Percentiles rank a stretch among this genome's conserved stretches.
These are phyloP conservation scores for Smittia sp. DNA, from an alignment of 2,888 invertebrate species.

Conservation along the genomic window DNA sequence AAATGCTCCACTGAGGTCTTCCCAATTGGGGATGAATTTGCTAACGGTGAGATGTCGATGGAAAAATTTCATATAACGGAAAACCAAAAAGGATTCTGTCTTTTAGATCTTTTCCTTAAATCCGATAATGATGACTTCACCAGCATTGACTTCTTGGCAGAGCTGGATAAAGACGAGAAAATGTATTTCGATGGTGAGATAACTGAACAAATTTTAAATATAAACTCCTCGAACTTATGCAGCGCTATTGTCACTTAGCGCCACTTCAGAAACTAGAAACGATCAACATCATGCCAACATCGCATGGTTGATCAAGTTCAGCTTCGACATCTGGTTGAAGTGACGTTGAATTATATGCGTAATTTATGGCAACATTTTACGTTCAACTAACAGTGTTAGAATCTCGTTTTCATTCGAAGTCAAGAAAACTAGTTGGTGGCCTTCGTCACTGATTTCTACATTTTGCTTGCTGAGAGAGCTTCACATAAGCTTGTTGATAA, in stretches of 20 bases:
- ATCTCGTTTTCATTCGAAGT: background rate
- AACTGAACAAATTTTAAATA: background rate
- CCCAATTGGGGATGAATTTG: slow-evolving; percentile 44
- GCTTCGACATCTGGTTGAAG: too few relatives aligned
- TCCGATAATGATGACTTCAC: slow-evolving; percentile 4
- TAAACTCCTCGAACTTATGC: background rate
- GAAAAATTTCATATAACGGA: background rate
- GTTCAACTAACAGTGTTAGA: too few relatives aligned
- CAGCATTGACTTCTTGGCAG: slow-evolving; percentile 29
- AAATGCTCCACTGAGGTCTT: slow-evolving; percentile 47
- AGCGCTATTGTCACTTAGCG: background rate
- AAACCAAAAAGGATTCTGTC: background rate
- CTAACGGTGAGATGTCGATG: slow-evolving; percentile 42
- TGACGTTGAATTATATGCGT: too few relatives aligned
- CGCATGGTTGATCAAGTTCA: too few relatives aligned
- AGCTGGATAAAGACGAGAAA: slow-evolving; percentile 32
- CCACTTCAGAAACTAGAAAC: background rate
- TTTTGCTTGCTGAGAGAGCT: too few relatives aligned
- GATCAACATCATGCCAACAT: too few relatives aligned
- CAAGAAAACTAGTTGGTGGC: background rate
- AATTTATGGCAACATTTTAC: too few relatives aligned
- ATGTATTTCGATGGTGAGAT: slow-evolving; percentile 26
- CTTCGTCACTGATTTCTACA: background rate
- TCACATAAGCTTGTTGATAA: too few relatives aligned
- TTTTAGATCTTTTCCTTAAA: slow-evolving; percentile 35